These are phyloP conservation scores for Hyphantria cunea DNA, from an alignment of 1,140 invertebrate species.

Conservation along the genomic window DNA sequence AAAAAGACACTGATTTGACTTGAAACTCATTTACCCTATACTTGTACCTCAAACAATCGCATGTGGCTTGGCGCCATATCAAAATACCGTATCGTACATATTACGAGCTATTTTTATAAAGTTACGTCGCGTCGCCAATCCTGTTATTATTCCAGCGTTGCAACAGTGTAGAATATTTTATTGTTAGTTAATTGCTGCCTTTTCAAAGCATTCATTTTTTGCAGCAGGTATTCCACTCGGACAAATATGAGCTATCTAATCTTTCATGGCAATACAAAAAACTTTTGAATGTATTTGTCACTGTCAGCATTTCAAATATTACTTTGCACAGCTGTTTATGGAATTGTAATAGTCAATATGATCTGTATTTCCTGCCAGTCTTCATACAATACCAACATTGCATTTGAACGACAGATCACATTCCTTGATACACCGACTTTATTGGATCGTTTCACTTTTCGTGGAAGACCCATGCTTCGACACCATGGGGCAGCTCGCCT, in stretches of 20 bases:
- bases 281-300: background rate
- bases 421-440: too few species aligned
- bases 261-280: background rate
- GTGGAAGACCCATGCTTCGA: too few species aligned
- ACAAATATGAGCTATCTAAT: too few species aligned
- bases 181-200: constrained; percentile 9
- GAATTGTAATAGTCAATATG: background rate
- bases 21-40: background rate
- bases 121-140: constrained; percentile 39
- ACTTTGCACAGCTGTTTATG: background rate
- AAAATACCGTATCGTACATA: constrained; percentile 38
- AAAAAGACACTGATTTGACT: too few species aligned
- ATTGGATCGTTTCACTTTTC: too few species aligned
- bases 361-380: background rate
- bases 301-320: background rate
- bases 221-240: too few species aligned
- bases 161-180: constrained; percentile 6
- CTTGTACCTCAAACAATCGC: constrained; percentile 22
- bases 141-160: constrained; percentile 21
- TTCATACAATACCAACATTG: background rate
- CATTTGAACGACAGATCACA: background rate
- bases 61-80: constrained; percentile 30
- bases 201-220: too few species aligned
- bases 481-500: too few species aligned
- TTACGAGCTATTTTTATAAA: constrained; percentile 42